These are phyloP conservation scores for Eleginops maclovinus DNA, from an alignment of 2,113 vertebrate species.

Conservation along the genomic window DNA sequence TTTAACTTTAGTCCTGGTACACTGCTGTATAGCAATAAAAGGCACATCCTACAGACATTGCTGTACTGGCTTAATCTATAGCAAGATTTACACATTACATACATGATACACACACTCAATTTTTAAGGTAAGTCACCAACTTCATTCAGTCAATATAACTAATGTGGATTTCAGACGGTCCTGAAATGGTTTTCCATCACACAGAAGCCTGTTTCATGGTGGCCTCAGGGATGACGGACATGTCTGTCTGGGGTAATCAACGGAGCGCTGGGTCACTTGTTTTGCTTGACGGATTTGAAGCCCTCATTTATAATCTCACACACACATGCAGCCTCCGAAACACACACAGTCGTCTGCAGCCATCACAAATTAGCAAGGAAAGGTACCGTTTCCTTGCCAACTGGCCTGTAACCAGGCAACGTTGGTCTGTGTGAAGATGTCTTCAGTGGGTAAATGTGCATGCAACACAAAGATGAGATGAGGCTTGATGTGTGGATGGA, in stretches of 20 bases:
- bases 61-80: neutral
- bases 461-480: neutral
- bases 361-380: conserved; percentile 63
- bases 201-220: conserved; percentile 17
- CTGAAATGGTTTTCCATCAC: conserved; percentile 25
- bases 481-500: conserved; percentile 22
- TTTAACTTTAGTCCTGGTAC: neutral
- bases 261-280: conserved; percentile 49
- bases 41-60: neutral
- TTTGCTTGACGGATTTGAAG: conserved; percentile 56
- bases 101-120: neutral
- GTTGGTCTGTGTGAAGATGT: conserved; percentile 54
- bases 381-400: conserved; percentile 73
- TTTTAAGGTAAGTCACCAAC: no score
- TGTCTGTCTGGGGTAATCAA: conserved; percentile 52
- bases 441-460: conserved; percentile 23
- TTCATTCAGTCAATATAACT: neutral
- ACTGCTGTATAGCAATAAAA: neutral
- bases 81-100: neutral
- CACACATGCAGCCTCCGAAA: neutral
- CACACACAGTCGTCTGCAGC: conserved; percentile 25
- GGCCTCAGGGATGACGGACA: conserved; percentile 38
- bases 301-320: conserved; percentile 35
- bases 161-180: conserved; percentile 1
- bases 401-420: conserved; percentile 79